Conservation (phyloP, 2,888 invertebrate species). For the Cephalotes varians region DNA sequence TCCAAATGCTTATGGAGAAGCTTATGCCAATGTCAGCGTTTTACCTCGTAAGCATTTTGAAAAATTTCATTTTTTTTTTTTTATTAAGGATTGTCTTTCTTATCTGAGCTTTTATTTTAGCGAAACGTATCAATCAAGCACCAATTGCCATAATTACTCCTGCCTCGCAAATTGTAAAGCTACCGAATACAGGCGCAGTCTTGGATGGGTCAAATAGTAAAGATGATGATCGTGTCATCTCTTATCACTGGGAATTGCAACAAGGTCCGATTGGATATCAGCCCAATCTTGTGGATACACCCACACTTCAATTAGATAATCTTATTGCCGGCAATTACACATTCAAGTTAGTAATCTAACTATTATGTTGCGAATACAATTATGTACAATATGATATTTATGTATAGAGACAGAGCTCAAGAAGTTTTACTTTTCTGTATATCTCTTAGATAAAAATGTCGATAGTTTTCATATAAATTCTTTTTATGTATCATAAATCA, state of each 20-base stretch:
- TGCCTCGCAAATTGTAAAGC: constrained; percentile 93
- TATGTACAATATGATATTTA: background rate
- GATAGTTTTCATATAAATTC: background rate
- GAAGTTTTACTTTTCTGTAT: background rate
- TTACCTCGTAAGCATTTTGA: constrained; percentile 88
- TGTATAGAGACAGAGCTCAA: background rate
- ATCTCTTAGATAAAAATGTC: background rate
- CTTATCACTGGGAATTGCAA: constrained; percentile 97
- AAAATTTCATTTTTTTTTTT: background rate
- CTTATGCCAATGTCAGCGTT: constrained; percentile 96
- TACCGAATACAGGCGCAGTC: constrained; percentile 96
- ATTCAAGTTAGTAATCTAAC: constrained; percentile 87
- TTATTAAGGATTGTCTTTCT: background rate
- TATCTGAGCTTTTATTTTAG: constrained; percentile 79
- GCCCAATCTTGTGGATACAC: constrained; percentile 91
- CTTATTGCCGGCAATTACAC: constrained; percentile 96
- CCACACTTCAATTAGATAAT: constrained; percentile 94
- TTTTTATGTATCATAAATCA: constrained; percentile 29
- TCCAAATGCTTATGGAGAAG: constrained; percentile 91
- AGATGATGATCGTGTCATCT: constrained; percentile 94
- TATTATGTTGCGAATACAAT: background rate
- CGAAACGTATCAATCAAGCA: constrained; percentile 93
- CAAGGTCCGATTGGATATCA: constrained; percentile 95
- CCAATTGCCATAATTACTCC: constrained; percentile 96
- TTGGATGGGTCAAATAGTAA: constrained; percentile 93